These are phyloP conservation scores for Drosophila algonquin DNA, from an alignment of 2,888 invertebrate species.

Conservation along the genomic window DNA sequence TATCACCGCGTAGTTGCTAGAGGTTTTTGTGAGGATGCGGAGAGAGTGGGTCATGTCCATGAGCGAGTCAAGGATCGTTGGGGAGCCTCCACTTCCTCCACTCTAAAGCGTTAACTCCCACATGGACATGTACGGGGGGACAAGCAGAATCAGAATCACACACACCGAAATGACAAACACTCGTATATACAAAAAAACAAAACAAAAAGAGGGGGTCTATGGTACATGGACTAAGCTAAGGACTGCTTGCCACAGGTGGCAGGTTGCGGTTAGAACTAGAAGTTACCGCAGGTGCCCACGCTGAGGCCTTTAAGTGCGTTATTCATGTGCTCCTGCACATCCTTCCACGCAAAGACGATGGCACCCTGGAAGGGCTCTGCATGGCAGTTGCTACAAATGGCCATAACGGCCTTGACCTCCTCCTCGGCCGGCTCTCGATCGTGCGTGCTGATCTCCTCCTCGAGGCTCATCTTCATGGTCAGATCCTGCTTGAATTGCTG, in stretches of 20 bases:
- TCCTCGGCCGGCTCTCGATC: constrained; percentile 93
- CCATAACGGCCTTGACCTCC: constrained; percentile 92
- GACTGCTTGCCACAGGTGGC: not conserved
- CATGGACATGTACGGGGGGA: constrained; percentile 42
- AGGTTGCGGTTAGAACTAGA: constrained; percentile 59
- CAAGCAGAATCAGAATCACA: constrained; percentile 26
- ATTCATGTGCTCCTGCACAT: constrained; percentile 81
- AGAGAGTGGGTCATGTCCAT: constrained; percentile 21
- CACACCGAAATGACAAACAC: constrained; percentile 27
- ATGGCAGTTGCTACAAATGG: constrained; percentile 90
- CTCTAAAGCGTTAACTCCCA: constrained; percentile 40
- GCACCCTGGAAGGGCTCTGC: constrained; percentile 92
- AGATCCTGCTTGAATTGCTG: constrained; percentile 87
- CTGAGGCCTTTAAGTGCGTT: constrained; percentile 82
- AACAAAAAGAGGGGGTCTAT: not conserved
- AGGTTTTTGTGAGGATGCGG: not conserved
- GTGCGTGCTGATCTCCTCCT: constrained; percentile 85
- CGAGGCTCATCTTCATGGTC: constrained; percentile 82
- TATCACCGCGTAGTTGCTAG: constrained; percentile 33
- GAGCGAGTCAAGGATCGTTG: constrained; percentile 36
- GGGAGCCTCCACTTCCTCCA: constrained; percentile 7
- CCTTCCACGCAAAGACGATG: constrained; percentile 91
- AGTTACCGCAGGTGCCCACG: constrained; percentile 83
- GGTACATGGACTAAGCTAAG: constrained; percentile 4
- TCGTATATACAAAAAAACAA: constrained; percentile 33